Conservation (phyloP, 2,113 vertebrate genomes). For the Lasiurus borealis region DNA sequence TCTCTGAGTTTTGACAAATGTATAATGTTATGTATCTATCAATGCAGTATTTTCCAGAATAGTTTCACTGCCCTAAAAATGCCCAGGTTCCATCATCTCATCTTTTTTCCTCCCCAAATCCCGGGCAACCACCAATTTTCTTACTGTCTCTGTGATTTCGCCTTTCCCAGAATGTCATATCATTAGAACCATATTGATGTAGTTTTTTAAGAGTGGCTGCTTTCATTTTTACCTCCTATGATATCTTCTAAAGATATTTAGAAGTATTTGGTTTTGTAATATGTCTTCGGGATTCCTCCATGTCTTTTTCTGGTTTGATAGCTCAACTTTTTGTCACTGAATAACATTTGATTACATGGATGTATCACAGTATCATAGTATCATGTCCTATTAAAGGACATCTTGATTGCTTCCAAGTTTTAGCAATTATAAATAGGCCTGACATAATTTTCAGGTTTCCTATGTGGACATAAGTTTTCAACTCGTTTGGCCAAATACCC, state of each 20-base stretch:
- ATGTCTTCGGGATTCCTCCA: neutral
- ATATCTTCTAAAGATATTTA: too few relatives aligned
- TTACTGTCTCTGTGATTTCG: neutral
- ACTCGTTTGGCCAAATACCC: neutral
- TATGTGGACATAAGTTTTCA: neutral
- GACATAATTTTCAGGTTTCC: neutral
- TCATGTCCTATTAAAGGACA: neutral
- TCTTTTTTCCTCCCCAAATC: neutral
- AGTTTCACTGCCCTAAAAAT: neutral
- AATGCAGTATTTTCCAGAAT: neutral
- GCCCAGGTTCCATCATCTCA: neutral
- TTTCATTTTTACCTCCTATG: neutral
- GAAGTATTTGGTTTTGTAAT: neutral
- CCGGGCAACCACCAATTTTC: neutral
- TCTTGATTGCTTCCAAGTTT: constrained; percentile 1
- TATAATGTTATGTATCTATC: neutral
- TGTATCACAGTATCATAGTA: neutral
- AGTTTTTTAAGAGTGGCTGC: neutral
- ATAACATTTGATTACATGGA: neutral
- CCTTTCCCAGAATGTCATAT: neutral
- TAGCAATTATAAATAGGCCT: neutral
- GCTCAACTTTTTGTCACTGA: neutral
- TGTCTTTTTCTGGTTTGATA: neutral
- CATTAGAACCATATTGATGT: neutral
- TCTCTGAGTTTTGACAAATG: neutral